Base-by-base conservation (phyloP, 37 sponge, comb jelly and placozoan species). In the Beroe ovata region DNA sequence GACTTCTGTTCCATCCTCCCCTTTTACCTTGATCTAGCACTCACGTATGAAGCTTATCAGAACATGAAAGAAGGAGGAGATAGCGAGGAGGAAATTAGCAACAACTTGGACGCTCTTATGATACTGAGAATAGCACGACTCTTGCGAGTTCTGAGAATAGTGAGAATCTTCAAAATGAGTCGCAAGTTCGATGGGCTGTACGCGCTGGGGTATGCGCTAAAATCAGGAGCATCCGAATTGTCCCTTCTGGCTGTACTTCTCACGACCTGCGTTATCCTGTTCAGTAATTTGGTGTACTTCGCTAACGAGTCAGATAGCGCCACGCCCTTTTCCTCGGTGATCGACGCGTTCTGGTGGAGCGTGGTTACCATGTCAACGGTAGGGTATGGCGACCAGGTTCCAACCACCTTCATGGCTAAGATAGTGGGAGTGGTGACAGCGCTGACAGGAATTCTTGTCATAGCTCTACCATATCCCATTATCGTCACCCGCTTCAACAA, bases 271-370 rank as follows among this genome's bases (percentile, higher is more conserved):
- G 71, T 69, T 4, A 35, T 69, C 20, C 71, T 69, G 8, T 69
- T 69, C 71, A 69, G 71, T 35, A 69, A 25, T 35, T 20, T 69
- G 71, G 71, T 69, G 36, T 69, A 69, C 38, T 69, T 69, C 38
- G 71, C 71, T 69, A 69, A 69, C 38, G 71, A 69, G 71, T 16
- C 38, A 2, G 71, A 69, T 20, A 14, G 4, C 8, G 32, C 26
- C 8, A 36, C 38, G 18, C 71, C 71, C 71, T 69, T 69, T 20
- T 33, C 18, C 8, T 69, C 71, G 21, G 38, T 69, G 21, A 35
- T 69, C 6, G 38, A 69, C 38, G 71, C 71, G 38, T 69, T 69
- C 71, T 69, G 71, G 71, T 69, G 71, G 71, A 36, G 71, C 32
- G 71, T 69, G 19, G 71, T 69, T 8, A 69, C 71, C 1, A 69